Evolutionary conservation across 2,113 vertebrate species (phyloP).

Genomic region (Sylvietta virens): DNA sequence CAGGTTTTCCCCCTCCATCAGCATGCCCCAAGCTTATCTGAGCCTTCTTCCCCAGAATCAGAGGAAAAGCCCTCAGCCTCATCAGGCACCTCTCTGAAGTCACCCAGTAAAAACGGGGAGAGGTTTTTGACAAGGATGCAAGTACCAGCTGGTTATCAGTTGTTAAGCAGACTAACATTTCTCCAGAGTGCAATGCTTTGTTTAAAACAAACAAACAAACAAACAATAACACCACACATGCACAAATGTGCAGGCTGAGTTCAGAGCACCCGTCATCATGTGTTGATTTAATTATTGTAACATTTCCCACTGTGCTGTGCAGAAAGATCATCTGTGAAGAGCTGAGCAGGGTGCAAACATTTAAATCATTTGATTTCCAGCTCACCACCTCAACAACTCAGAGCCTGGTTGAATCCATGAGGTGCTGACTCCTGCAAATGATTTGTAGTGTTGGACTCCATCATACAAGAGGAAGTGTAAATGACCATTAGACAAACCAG

Average conservation of each 20-base stretch:
- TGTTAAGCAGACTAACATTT: neutral
- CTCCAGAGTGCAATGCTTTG: neutral
- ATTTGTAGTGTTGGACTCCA: neutral
- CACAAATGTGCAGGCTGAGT: neutral
- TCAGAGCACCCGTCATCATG: neutral
- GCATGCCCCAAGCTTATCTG: neutral
- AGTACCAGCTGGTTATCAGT: neutral
- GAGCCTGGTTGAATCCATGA: neutral
- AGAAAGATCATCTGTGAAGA: neutral
- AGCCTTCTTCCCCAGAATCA: neutral
- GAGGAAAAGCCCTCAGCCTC: neutral
- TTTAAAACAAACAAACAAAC: neutral
- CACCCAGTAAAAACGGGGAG: neutral
- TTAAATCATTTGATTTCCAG: neutral
- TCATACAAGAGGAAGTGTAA: neutral
- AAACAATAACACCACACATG: neutral
- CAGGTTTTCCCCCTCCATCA: neutral
- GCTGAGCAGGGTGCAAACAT: neutral
- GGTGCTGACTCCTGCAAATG: neutral
- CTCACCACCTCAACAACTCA: neutral
- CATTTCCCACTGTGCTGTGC: neutral
- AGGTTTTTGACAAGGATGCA: neutral
- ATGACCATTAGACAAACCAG: neutral
- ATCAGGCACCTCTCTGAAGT: neutral
- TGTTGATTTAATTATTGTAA: slow-evolving; percentile 1